Base-by-base conservation (phyloP, 2,797 vertebrate genomes). In the Nothura maculosa region DNA sequence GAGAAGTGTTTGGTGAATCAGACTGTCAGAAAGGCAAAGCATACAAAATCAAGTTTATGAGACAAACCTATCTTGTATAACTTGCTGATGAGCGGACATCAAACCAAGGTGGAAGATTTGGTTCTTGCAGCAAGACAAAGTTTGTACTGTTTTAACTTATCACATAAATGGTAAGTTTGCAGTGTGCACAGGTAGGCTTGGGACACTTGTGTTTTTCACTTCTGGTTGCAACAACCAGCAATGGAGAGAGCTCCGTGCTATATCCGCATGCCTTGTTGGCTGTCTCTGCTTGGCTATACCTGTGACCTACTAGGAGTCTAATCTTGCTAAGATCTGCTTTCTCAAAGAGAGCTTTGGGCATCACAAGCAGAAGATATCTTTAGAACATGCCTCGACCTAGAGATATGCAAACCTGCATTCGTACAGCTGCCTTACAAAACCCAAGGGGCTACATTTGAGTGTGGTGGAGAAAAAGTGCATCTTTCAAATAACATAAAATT, bases 281-380 rank as follows among this genome's bases (percentile, higher is more conserved):
- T 87, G 47, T 48, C 48, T 36, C 50, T 92, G 82, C 47, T 69
- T 73, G 58, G 18, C 15, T 58, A 18, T 34, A 60, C 9, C 4
- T 6, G 42, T 19, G 89, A 25, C 45, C 80, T 55, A 21, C 34
- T 28, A 77, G 50, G 50, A 19, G 11, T 34, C 27, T 91, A 43
- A 81, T 24, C 6, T 73, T 70, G 36, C 43, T 34, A 92, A 47
- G 70, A 91, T 92, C 82, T 95, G 66, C 45, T 66, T 60, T 92
- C 85, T 94, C 66, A 36, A 45, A 81, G 45, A 66, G 55, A 81
- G 17, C 6, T 15, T 67, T 38, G 36, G 28, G 63, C 12, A 32
- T 34, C 28, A 40, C 67, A 21, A 83, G 30, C 7, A 61, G n/a
- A 77, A 28, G 6, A 24, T 27, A 54, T 10, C 25, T 67, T 43